Percentiles rank a stretch among this genome's conserved stretches.
These are phyloP conservation scores for Parauchenoglanis ngamensis DNA, from an alignment of 2,797 vertebrate genomes.

Conservation along the genomic window DNA sequence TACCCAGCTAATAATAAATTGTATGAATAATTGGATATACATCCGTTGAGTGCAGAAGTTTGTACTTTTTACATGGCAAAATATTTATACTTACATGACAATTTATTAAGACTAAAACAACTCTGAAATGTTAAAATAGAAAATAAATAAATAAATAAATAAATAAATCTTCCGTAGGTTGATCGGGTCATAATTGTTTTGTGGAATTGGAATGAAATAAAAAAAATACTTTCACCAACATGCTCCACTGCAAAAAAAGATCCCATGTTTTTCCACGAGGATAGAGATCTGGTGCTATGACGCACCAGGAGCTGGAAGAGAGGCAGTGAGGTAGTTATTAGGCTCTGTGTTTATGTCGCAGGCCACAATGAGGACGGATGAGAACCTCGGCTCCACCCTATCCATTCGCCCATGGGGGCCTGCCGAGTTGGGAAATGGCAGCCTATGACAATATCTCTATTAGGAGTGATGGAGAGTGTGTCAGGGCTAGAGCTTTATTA, in stretches of 20 bases:
- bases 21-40: neutral
- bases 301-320: neutral
- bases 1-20: neutral
- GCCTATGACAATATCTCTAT: slow-evolving; percentile 73
- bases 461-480: slow-evolving; percentile 73
- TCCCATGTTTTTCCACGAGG: neutral
- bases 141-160: neutral
- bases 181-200: no score
- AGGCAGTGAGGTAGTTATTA: slow-evolving; percentile 45
- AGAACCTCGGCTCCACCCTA: slow-evolving; percentile 50
- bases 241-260: neutral
- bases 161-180: no score
- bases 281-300: neutral
- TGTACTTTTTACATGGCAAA: neutral
- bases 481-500: slow-evolving; percentile 68
- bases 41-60: neutral
- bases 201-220: no score
- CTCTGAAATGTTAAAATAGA: neutral
- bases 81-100: neutral
- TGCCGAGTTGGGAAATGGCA: slow-evolving; percentile 62
- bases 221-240: neutral
- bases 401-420: slow-evolving; percentile 59
- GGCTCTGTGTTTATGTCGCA: slow-evolving; percentile 50
- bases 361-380: slow-evolving; percentile 64
- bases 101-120: neutral